phyloP scores from a whole-genome alignment of 2,113 vertebrate genomes.

The Neolamprologus sp. region DNA sequence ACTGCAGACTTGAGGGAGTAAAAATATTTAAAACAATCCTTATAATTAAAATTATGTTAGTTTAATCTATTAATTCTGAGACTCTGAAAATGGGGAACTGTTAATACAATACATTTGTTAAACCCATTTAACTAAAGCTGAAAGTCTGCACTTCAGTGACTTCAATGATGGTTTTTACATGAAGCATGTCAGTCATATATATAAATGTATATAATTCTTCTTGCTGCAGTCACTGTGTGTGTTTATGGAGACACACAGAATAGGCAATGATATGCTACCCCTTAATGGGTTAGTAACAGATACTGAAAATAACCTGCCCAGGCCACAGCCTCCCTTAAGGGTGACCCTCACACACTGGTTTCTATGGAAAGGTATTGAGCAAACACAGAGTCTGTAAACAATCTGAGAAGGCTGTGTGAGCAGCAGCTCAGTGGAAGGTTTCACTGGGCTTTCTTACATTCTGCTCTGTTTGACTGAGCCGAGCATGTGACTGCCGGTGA shows the following conservation, averaged over 20 bases:
- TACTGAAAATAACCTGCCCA: conserved; percentile 51
- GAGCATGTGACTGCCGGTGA: neutral
- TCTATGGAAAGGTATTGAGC: conserved; percentile 37
- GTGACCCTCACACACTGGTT: conserved; percentile 50
- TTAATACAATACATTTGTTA: neutral
- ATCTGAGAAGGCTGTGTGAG: neutral
- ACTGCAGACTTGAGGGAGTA: neutral
- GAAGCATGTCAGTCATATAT: neutral
- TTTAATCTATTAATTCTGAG: neutral
- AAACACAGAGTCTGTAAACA: conserved; percentile 36
- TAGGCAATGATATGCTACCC: conserved; percentile 13
- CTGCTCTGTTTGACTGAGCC: neutral
- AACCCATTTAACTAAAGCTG: neutral
- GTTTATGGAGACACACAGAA: neutral
- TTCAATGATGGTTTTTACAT: neutral
- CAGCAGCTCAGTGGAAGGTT: neutral
- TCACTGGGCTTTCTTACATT: neutral
- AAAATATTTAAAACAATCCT: neutral
- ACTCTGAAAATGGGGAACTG: neutral
- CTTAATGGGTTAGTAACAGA: conserved; percentile 40
- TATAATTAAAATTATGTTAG: neutral
- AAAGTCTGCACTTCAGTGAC: neutral
- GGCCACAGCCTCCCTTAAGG: conserved; percentile 2
- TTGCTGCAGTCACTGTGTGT: neutral
- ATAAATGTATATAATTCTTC: neutral